Base-by-base conservation (phyloP, 2,888 invertebrate genomes). In the Drosophila fulvimacula region DNA sequence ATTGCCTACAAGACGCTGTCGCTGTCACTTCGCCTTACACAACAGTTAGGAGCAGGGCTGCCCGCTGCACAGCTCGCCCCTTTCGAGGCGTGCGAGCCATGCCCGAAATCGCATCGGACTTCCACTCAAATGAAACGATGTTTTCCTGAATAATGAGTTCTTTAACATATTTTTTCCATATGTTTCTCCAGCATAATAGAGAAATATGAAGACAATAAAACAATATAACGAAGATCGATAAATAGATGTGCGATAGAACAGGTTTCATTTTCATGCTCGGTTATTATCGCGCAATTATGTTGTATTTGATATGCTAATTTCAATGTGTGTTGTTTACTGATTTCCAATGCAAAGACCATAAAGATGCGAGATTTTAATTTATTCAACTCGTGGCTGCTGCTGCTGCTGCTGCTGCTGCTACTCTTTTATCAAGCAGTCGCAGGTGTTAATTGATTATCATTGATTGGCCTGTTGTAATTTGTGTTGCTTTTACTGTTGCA, bases 241-340 rank as follows among this genome's bases (percentile, higher is more conserved):
- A 42, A 73, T 27, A 41, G 17, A 34, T 5, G 34, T 27, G 49
- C 21, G 42, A 53, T 38, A 38, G 32, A 74, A 79, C 79, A 42
- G 74, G 74, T 76, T 79, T 74, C 11, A 15, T 56, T 69, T 73
- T 73, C 55, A 64, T 81, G 60, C 65, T 62, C 36, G 52, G 52
- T 67, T 82, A 88, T 89, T 90, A 91, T 87, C 89, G 83, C 74
- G 89, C 90, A 90, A 91, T 90, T 90, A 90, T 90, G 90, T 85
- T 90, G 85, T 88, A 76, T 90, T 90, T 90, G 91, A 90, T 91
- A 90, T 90, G 90, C 83, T 87, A 90, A 90, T 90, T 90, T 61
- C 30, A 60, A 69, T 62, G 72, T 60, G 46, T 73, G n/a, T 77
- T 63, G 63, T 67, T 61, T 76, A 52, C 74, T 67, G 71, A 65